Evolutionary conservation across 2,113 vertebrate species (phyloP), one percentile per base, ranked within the genome.

Genomic region (Daboia siamensis): DNA sequence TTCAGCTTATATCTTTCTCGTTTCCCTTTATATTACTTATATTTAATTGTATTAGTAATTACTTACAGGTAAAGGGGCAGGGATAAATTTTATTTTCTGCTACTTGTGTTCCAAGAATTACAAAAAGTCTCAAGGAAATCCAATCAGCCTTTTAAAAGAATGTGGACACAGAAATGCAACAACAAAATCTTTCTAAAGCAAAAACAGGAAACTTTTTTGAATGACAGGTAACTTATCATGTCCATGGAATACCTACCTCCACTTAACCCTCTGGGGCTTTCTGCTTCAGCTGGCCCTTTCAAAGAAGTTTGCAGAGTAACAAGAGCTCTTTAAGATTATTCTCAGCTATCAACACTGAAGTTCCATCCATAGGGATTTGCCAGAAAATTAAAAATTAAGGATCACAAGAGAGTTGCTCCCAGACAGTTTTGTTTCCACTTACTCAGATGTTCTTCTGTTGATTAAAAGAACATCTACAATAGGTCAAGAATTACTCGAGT

Each of bases 251-350:
- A 97, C 97, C 97, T 98, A 97, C 97, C 97, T 98, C 97, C 97
- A 98, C 96, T 97, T 98, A 98, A 98, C 97, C 97, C 97, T 97
- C 96, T 93, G 95, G 97, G 96, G 96, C 97, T 98, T 98, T 98
- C 97, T 98, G 97, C 98, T 97, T 98, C 97, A 97, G 97, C 97
- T 98, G 95, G 93, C 96, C 97, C 95, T 98, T 98, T 98, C 97
- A 98, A 90, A 94, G 91, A 94, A 94, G 59, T 96, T 94, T 95
- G 93, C 0, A 94, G 93, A 96, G 97, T 96, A 96, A 93, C 94
- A 94, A 93, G 94, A 95, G 94, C 95, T 94, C 93, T 84, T 92
- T 39, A 80, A 95, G 96, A 95, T 96, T 96, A 93, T 94, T 97
- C 97, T 96, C 94, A 96, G 91, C 96, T 90, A 94, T 96, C 95